These are phyloP conservation scores for Stichopus chloronotus DNA, from an alignment of 35 echinoderm and acorn worm genomes.

Conservation along the genomic window DNA sequence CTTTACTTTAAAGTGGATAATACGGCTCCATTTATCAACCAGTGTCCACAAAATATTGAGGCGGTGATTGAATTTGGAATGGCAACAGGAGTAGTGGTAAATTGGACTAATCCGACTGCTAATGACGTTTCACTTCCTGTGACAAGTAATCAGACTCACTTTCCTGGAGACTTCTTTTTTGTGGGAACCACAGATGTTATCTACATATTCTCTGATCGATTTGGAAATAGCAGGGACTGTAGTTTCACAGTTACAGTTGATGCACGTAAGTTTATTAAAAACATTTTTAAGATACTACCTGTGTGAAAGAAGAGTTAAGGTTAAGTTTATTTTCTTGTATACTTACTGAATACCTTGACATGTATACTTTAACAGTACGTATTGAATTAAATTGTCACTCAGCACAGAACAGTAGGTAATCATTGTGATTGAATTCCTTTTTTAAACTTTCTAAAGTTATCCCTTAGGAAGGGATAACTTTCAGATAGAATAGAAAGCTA, in stretches of 20 bases:
- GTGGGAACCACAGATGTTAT: conserved; percentile 65
- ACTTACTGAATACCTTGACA: no score
- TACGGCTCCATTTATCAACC: neutral
- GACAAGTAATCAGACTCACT: neutral
- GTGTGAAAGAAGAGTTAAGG: no score
- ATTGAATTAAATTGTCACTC: no score
- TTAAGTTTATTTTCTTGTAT: no score
- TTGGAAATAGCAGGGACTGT: conserved; percentile 57
- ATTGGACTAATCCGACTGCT: neutral
- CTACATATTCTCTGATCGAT: conserved; percentile 67
- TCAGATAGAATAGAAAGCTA: no score
- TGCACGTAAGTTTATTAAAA: conserved; percentile 31
- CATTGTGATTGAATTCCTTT: no score
- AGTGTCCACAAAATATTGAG: neutral
- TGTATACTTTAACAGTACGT: no score
- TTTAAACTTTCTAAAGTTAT: no score
- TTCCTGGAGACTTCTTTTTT: conserved; percentile 54
- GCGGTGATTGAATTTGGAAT: neutral
- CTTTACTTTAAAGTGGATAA: neutral
- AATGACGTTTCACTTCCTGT: conserved; percentile 4
- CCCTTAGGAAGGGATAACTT: no score
- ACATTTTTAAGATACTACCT: no score
- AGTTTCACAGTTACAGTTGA: conserved; percentile 42
- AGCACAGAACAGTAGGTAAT: no score
- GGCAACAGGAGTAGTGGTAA: neutral